Evolutionary conservation across 2,113 vertebrate species (phyloP).

Genomic region (Vidua macroura): DNA sequence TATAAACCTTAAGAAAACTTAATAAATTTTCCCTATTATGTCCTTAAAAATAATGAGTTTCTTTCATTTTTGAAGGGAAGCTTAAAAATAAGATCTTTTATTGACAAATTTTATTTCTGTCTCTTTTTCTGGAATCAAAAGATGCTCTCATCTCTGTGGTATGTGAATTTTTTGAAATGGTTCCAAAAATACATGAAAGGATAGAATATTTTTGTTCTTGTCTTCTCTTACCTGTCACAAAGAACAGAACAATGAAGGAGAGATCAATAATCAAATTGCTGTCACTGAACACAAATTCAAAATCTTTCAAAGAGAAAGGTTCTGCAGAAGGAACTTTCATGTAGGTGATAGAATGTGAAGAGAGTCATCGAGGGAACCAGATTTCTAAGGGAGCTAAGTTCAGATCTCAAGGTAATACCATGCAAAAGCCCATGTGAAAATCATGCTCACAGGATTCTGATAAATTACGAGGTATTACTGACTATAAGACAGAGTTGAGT

Average conservation of each 20-base stretch:
- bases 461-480: not conserved
- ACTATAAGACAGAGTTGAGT: not conserved
- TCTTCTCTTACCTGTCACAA: not conserved
- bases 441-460: not conserved
- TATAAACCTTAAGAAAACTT: not conserved
- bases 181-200: not conserved
- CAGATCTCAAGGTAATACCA: not conserved
- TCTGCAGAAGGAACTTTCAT: not conserved
- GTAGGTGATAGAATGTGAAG: not conserved
- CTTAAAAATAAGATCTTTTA: not conserved
- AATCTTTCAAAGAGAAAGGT: not conserved
- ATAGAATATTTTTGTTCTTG: slow-evolving; percentile 5
- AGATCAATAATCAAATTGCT: not conserved
- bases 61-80: not conserved
- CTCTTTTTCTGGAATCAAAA: not conserved
- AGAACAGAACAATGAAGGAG: not conserved
- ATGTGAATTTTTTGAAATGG: not conserved
- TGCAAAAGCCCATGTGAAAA: not conserved
- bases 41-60: not conserved
- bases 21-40: not conserved
- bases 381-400: not conserved
- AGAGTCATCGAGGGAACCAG: not conserved
- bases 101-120: not conserved
- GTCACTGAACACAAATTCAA: not conserved
- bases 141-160: not conserved